Evolutionary conservation across 1,140 invertebrate genomes (phyloP), one percentile per base, ranked within the genome.

Genomic region (Parasteatoda tepidariorum): DNA sequence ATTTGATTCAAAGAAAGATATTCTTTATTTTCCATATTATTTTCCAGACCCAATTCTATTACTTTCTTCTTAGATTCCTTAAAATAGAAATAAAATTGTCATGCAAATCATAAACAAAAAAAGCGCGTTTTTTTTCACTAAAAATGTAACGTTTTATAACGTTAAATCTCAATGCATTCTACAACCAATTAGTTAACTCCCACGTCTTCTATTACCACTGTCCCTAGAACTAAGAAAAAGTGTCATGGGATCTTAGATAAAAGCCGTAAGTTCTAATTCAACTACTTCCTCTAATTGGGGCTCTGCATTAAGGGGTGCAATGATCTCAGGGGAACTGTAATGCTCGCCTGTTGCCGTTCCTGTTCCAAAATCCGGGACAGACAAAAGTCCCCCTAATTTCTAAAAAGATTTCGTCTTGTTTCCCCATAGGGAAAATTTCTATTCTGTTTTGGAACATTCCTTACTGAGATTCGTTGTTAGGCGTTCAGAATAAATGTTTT

Each of bases 241-340:
- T 38, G 41, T 18, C 13, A 33, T n/a, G 41, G 41, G n/a, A 67
- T 24, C 34, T 24, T 54, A 54, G 55, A 24, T 15, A 11, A 13
- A 13, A 6, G 41, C 48, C 38, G 26, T 54, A 54, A 28, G 26
- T 71, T 55, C 31, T 34, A 48, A 55, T 76, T 41, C 61, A 64
- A 48, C 57, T 66, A 76, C 61, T 76, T 30, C 34, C 38, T 22
- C 74, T 76, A 76, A 76, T 76, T 76, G 38, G 34, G 28, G 74
- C n/a, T n/a, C n/a, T n/a, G n/a, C n/a, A n/a, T n/a, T n/a, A n/a
- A n/a, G n/a, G 55, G 4, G 3, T n/a, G 24, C 24, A 26, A 15
- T 11, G 41, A 24, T 4, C 30, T 13, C 57, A 13, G 18, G n/a
- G 9, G 26, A 18, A 28, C 66, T 68, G 33, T 15, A 68, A 38